Evolutionary conservation across 2,113 vertebrate genomes (phyloP).

Genomic region (Ageneiosus marmoratus): DNA sequence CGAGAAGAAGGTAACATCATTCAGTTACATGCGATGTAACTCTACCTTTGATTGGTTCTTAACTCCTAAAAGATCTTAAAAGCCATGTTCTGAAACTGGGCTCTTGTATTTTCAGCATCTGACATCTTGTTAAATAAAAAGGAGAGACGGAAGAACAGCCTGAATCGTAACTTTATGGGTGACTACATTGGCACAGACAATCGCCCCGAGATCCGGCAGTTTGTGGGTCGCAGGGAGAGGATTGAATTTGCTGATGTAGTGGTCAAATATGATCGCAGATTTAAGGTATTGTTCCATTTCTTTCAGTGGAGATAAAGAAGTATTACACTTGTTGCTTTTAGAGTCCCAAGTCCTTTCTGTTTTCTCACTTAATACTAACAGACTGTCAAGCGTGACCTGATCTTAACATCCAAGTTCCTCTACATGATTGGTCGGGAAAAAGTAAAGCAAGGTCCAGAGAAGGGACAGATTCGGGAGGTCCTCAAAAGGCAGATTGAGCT

Average conservation of each 20-base stretch:
- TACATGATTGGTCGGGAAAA: conserved; percentile 84
- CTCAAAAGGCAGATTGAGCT: conserved; percentile 80
- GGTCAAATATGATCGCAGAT: conserved; percentile 80
- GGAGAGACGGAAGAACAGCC: conserved; percentile 80
- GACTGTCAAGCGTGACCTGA: conserved; percentile 78
- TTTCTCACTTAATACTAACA: conserved; percentile 50
- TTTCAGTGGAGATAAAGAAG: background rate
- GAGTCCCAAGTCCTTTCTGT: background rate
- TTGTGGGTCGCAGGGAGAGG: conserved; percentile 78
- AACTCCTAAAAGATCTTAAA: background rate
- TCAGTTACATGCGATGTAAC: background rate
- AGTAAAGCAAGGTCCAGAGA: conserved; percentile 81
- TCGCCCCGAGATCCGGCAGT: conserved; percentile 77
- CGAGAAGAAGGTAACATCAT: conserved; percentile 76
- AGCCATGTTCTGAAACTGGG: background rate
- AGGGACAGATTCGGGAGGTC: conserved; percentile 79
- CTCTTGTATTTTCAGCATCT: conserved; percentile 67
- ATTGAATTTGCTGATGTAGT: conserved; percentile 81
- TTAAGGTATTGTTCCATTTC: conserved; percentile 68
- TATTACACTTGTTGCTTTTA: background rate
- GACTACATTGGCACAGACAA: conserved; percentile 81
- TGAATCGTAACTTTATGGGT: conserved; percentile 83
- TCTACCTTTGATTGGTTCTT: background rate
- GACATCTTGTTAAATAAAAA: conserved; percentile 82
- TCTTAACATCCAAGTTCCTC: conserved; percentile 79